Evolutionary conservation across 2,888 invertebrate genomes (phyloP).

Genomic region (Corythucha ciliata): DNA sequence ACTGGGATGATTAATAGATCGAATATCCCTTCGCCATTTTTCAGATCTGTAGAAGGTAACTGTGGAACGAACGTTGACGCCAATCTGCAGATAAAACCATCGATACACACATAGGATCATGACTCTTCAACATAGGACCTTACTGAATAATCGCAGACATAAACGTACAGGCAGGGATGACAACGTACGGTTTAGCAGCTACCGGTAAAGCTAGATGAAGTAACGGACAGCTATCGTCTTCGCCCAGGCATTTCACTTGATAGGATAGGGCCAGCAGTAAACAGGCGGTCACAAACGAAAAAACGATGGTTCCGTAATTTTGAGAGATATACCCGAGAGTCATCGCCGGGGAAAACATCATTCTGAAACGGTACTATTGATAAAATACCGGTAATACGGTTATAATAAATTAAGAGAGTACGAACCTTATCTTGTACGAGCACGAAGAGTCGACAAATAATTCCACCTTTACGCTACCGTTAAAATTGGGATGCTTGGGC

Average conservation of each 20-base stretch:
- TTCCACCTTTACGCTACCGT: constrained; percentile 25
- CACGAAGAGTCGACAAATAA: constrained; percentile 31
- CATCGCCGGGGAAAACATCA: too few relatives aligned
- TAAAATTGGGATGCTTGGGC: constrained; percentile 23
- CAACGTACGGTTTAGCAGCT: constrained; percentile 51
- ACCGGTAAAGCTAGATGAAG: constrained; percentile 50
- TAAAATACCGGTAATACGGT: too few relatives aligned
- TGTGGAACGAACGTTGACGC: constrained; percentile 6
- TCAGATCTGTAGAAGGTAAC: constrained; percentile 32
- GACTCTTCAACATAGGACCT: constrained; percentile 33
- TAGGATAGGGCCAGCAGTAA: constrained; percentile 51
- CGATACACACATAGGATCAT: background rate
- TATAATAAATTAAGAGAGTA: too few relatives aligned
- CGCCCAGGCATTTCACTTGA: constrained; percentile 43
- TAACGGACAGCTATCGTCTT: constrained; percentile 44
- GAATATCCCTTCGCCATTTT: constrained; percentile 21
- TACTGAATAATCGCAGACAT: constrained; percentile 44
- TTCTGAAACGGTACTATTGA: too few relatives aligned
- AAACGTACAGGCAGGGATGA: constrained; percentile 47
- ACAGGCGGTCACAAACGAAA: constrained; percentile 57
- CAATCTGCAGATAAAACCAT: constrained; percentile 5
- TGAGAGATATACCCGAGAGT: too few relatives aligned
- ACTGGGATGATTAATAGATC: constrained; percentile 46
- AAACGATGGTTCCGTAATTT: constrained; percentile 43
- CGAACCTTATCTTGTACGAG: constrained; percentile 32